Evolutionary conservation across 30 jellyfish, hydroid and myxozoan genomes (phyloP), one percentile per base, ranked within the genome.

Genomic region (Nemopilema nomurai): DNA sequence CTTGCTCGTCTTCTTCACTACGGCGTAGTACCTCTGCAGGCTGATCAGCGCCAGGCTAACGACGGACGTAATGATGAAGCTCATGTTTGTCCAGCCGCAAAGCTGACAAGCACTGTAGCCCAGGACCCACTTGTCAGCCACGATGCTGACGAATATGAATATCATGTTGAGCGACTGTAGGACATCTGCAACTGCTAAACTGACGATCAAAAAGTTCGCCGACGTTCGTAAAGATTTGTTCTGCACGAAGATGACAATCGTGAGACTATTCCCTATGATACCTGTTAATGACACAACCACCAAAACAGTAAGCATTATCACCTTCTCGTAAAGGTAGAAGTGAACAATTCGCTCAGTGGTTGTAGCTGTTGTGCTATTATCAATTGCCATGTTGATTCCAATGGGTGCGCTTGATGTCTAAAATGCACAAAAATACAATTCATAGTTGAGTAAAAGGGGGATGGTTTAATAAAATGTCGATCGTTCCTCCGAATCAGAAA

Each of bases 181-280:
- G 17, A 80, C 72, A 32, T 87, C 96, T 1, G 96, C 96, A 19
- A 87, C 90, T 0, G 96, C 96, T 4, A 87, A 82, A 49, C 79
- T 87, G 28, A 87, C 86, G 18, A 87, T 80, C 51, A 87, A 74
- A 68, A 30, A 79, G 79, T 87, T 87, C 0, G 87, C 88, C 9
- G 84, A 21, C 1, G 87, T 87, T 28, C 88, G 87, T 1, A 87
- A 73, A 23, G 80, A 26, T 27, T 72, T 78, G 82, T 78, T 79
- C 32, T 68, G 88, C 22, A 66, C 87, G 64, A 87, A 87, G 21
- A 87, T 79, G 53, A 79, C 65, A 24, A 90, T 78, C 4, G 86
- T 84, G 16, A 79, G 81, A 20, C 71, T 4, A 66, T 87, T 87
- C 49, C 96, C 96, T 8, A 87, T 62, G n/a, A 74, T 29, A 19